Evolutionary conservation across 2,888 invertebrate species (phyloP).

Genomic region (Orthonychiurus folsomi): DNA sequence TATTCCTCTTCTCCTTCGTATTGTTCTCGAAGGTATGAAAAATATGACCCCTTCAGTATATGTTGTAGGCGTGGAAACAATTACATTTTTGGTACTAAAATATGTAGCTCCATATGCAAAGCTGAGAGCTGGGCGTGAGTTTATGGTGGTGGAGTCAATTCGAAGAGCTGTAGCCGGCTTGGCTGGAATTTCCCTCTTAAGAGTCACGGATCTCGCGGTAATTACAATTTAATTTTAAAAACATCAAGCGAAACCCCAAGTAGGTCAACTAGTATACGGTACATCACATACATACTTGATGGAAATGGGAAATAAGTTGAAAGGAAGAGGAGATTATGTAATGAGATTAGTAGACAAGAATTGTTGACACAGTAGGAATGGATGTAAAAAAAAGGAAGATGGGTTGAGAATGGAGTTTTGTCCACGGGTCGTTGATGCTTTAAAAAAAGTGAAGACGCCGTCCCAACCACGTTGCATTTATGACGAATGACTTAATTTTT

Average conservation of each 20-base stretch:
- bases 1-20: slow-evolving; percentile 37
- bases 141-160: slow-evolving; percentile 42
- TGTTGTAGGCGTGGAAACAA: not conserved
- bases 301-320: too few relatives aligned
- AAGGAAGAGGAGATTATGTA: too few relatives aligned
- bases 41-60: too few relatives aligned
- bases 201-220: slow-evolving; percentile 43
- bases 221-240: slow-evolving; percentile 22
- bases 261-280: too few relatives aligned
- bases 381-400: too few relatives aligned
- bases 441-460: not conserved
- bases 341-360: too few relatives aligned
- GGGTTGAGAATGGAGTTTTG: too few relatives aligned
- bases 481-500: not conserved
- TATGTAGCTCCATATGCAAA: slow-evolving; percentile 36
- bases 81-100: not conserved
- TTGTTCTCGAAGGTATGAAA: slow-evolving; percentile 34
- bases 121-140: slow-evolving; percentile 38
- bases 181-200: slow-evolving; percentile 42
- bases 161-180: slow-evolving; percentile 42
- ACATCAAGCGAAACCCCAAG: not conserved
- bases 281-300: too few relatives aligned
- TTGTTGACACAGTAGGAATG: too few relatives aligned
- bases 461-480: not conserved
- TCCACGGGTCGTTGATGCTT: too few relatives aligned